Evolutionary conservation across 1,140 invertebrate species (phyloP), one percentile per base, ranked within the genome.

Genomic region (Lepidurus packardi): DNA sequence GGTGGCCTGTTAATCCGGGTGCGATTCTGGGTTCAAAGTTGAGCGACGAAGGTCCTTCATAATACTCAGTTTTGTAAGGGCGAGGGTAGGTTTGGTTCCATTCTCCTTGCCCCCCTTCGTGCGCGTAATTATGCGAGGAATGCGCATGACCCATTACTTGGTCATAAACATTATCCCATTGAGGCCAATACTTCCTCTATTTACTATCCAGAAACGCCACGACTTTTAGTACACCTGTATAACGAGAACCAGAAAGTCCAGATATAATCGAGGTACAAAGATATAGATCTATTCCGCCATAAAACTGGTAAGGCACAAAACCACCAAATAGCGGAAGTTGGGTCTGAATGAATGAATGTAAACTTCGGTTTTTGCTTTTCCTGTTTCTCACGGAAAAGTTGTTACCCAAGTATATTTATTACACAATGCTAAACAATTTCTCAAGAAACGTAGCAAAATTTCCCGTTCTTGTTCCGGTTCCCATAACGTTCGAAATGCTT

Each of bases 241-340:
- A 65, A 11, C 4, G 21, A 65, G 53, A 13, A 65, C 16, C 16
- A 13, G 10, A n/a, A 65, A 65, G 16, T 21, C 53, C 3, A 65
- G 34, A 34, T 34, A 34, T 2, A 34, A 65, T 65, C 13, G 21
- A 16, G 10, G 16, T 11, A 11, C 10, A 1, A 1, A 7, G 53
- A 65, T 13, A 65, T 5, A 65, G 53, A 4, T 21, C 13, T 65
- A n/a, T 13, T 65, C 53, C 13, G 21, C 53, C 34, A 34, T 4
- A 34, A 34, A 16, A 65, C 6, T 16, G 13, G 53, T 65, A 65
- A 21, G 21, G 21, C 53, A 65, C 53, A 65, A 65, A 21, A 65
- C 53, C 53, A 65, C 53, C 53, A 21, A 65, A 65, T 65, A 65
- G 53, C 53, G 53, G 53, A 65, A 65, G 53, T 65, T 7, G 53